Evolutionary conservation across 2,888 invertebrate genomes (phyloP), one percentile per base, ranked within the genome.

Genomic region (Cephus pygmeus): DNA sequence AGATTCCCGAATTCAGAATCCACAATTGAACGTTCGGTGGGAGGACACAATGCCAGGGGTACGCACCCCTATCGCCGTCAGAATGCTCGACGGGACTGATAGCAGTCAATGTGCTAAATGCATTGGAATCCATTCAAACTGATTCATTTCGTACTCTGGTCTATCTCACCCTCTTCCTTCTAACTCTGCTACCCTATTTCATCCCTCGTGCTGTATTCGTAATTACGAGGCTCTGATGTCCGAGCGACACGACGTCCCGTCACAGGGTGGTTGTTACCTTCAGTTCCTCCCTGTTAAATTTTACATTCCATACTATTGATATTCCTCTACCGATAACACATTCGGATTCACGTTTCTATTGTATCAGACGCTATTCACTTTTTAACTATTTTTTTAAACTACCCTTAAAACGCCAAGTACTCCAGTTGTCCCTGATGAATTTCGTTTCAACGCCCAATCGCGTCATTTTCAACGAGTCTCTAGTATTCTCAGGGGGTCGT

Each of bases 41-140:
- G 81, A 80, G 82, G 30, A 34, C 82, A 87, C 87, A 87, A 87
- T 88, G 85, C 85, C 83, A 23, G 33, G 71, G 82, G 83, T 81
- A 83, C 85, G 83, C 84, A 84, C 86, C 86, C 87, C 83, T 88
- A 90, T 89, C 86, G 83, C 83, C 83, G 86, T 84, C 87, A 83
- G 83, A 82, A 81, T 83, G 78, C 82, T 81, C 85, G 83, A 86
- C 85, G 86, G 84, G 84, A 84, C 83, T 84, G 87, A 88, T 88
- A 88, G 85, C 84, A 83, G 86, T 86, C 85, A 85, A 87, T 87
- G 85, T 82, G 85, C 85, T 85, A 85, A 88, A 87, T 85, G 83
- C 86, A 84, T 86, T 81, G 85, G 85, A 85, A 88, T 87, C 84
- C 82, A 88, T 86, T 88, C 83, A 73, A 76, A 76, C 35, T 83